Percentiles rank a stretch among this genome's conserved stretches.
phyloP scores from a whole-genome alignment of 2,113 vertebrate genomes.

The Eira barbara region DNA sequence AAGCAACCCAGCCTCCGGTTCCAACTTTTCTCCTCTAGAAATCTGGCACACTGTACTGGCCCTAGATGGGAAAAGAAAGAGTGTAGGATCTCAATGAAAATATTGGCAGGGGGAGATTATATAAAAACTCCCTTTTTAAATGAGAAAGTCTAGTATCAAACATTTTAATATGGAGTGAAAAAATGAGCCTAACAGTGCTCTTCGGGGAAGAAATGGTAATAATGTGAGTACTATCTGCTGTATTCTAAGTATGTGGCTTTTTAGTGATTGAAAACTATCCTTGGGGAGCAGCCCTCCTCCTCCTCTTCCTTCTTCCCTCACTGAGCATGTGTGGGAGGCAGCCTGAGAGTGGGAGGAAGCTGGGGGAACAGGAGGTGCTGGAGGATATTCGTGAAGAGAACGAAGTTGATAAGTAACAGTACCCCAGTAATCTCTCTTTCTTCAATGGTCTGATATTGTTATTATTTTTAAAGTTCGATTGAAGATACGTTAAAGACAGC shows the following conservation, averaged over 20 bases:
- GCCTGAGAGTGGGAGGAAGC: not conserved
- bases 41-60: not conserved
- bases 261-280: not conserved
- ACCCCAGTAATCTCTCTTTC: not conserved
- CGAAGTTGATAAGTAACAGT: not conserved
- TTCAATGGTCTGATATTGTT: not conserved
- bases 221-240: not conserved
- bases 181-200: not conserved
- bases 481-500: not conserved
- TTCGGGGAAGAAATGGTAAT: not conserved
- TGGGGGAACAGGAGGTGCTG: not conserved
- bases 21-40: not conserved
- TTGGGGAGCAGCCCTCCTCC: not conserved
- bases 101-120: not conserved
- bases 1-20: not conserved
- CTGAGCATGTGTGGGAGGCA: not conserved
- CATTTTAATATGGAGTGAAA: not conserved
- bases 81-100: not conserved
- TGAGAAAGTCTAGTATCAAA: not conserved
- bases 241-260: not conserved
- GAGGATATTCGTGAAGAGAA: not conserved
- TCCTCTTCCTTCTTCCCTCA: not conserved
- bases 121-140: conserved; percentile 26
- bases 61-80: not conserved
- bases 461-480: conserved; percentile 39